These are phyloP conservation scores for Dichetophora obliterata DNA, from an alignment of 2,888 invertebrate genomes.

Conservation along the genomic window DNA sequence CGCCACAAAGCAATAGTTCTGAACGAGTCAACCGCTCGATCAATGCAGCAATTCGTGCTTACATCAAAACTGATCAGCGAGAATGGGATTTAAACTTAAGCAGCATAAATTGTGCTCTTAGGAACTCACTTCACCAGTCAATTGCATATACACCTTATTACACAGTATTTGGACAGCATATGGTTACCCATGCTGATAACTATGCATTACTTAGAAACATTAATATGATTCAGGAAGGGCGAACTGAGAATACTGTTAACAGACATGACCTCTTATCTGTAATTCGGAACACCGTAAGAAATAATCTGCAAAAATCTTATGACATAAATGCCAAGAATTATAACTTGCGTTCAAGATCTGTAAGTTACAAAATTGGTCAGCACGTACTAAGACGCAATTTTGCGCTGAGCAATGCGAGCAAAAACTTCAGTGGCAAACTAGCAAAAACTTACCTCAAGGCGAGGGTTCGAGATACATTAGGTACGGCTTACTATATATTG, in stretches of 20 bases:
- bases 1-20: conserved; percentile 59
- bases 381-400: conserved; percentile 23
- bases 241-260: neutral
- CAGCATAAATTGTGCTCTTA: conserved; percentile 31
- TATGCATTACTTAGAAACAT: conserved; percentile 27
- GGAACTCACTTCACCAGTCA: conserved; percentile 32
- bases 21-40: conserved; percentile 58
- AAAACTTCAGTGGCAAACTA: conserved; percentile 33
- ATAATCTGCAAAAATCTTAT: conserved; percentile 10
- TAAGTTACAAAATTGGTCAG: conserved; percentile 25
- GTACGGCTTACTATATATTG: conserved; percentile 21
- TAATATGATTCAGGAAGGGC: neutral
- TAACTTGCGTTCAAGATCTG: conserved; percentile 27
- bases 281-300: neutral
- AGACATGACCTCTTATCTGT: no score
- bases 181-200: conserved; percentile 31
- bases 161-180: conserved; percentile 37
- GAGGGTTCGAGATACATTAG: conserved; percentile 20
- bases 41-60: conserved; percentile 53
- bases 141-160: conserved; percentile 31
- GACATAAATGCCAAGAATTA: conserved; percentile 29
- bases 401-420: conserved; percentile 19
- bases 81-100: conserved; percentile 31
- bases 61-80: conserved; percentile 36
- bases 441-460: conserved; percentile 31